Percentiles rank a stretch among this genome's conserved stretches.
Conservation (phyloP, 53 echinoderm and acorn worm species). For the Zoroaster sp. region DNA sequence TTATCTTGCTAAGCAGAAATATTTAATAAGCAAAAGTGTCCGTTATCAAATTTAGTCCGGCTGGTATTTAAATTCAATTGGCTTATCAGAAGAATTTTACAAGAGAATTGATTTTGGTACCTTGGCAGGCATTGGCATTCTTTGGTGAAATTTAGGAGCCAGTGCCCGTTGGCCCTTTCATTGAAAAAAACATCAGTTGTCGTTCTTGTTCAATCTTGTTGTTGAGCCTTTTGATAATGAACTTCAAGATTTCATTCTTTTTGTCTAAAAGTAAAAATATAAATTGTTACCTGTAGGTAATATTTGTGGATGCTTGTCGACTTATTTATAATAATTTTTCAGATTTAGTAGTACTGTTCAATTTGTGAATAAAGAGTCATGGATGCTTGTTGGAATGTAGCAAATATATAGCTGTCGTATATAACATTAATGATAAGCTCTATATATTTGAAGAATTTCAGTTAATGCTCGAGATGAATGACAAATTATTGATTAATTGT, state of each 20-base stretch:
- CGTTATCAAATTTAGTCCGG: not conserved
- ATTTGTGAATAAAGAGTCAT: not conserved
- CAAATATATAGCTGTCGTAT: not conserved
- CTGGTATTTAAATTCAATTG: not conserved
- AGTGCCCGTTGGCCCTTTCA: not conserved
- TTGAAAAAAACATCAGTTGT: not conserved
- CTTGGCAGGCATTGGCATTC: too few species aligned
- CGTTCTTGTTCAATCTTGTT: not conserved
- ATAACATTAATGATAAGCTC: conserved; percentile 17
- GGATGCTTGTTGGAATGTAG: not conserved
- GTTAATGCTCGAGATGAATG: not conserved
- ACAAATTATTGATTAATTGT: not conserved
- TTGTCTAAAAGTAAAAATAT: not conserved
- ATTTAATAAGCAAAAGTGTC: not conserved
- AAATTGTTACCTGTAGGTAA: too few species aligned
- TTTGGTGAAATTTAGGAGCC: too few species aligned
- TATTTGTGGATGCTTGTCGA: too few species aligned
- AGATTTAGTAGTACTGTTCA: not conserved
- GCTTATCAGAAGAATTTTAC: not conserved
- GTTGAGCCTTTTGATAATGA: not conserved
- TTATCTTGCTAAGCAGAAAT: not conserved
- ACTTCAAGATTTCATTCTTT: not conserved
- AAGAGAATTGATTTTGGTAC: not conserved
- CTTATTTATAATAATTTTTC: too few species aligned
- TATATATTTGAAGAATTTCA: not conserved